Evolutionary conservation across 2,113 vertebrate species (phyloP).

Genomic region (Nothoprocta perdicaria): DNA sequence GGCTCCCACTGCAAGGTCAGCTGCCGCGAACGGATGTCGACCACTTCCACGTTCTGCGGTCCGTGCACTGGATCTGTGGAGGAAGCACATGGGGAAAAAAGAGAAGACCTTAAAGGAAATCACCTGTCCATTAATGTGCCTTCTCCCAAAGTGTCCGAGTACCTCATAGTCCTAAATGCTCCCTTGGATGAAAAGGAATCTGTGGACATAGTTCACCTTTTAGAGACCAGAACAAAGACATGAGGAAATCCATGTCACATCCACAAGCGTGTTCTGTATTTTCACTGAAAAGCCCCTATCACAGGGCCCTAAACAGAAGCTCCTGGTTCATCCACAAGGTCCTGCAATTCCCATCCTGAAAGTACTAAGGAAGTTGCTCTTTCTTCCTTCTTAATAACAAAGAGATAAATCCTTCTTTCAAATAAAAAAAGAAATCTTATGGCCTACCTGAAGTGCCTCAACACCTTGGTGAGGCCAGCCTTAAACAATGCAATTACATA

Average conservation of each 20-base stretch:
- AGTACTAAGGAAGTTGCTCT: neutral
- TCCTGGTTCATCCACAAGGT: neutral
- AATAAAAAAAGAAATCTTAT: neutral
- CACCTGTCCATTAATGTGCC: rapidly evolving
- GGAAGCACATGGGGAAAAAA: neutral
- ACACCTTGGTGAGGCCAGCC: neutral
- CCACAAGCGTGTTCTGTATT: neutral
- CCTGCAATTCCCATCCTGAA: neutral
- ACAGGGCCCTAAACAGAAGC: rapidly evolving
- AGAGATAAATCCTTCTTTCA: too few species aligned
- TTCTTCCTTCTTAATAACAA: neutral
- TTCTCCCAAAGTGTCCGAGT: neutral
- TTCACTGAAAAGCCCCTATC: neutral
- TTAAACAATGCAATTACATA: neutral
- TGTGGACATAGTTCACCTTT: neutral
- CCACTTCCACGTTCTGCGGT: slow-evolving; percentile 93
- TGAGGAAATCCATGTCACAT: neutral
- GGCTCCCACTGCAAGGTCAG: slow-evolving; percentile 97
- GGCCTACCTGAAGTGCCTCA: neutral
- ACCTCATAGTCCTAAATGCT: neutral
- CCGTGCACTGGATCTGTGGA: slow-evolving; percentile 91
- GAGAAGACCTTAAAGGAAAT: neutral
- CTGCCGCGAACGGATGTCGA: slow-evolving; percentile 93
- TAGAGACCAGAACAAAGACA: neutral
- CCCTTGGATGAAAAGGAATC: neutral